Evolutionary conservation across 2,797 vertebrate species (phyloP), one percentile per base, ranked within the genome.

Genomic region (Labroides dimidiatus): DNA sequence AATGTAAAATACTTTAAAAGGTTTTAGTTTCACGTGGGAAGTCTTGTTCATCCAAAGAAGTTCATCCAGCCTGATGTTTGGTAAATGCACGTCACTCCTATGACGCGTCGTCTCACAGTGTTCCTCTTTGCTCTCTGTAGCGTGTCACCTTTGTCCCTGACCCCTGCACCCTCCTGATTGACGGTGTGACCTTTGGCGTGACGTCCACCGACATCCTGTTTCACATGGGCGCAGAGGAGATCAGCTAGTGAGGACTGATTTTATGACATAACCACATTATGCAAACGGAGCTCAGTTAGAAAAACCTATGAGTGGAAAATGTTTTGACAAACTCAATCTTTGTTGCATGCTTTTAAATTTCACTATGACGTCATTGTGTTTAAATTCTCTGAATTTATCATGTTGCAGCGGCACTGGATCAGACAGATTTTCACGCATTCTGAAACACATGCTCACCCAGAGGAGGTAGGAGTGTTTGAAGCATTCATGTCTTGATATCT

Each of bases 191-290:
- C 10, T 75, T 98, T 1, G 97, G 96, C 56, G 47, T 98, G 80
- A 98, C 96, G 0, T 98, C 97, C 75, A 97, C 96, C 0, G 97
- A 99, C 68, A 92, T 99, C 27, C 87, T 99, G 15, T 94, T 99
- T 79, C 95, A 98, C 89, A 95, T 99, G 94, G 94, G 96, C 0
- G 93, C 96, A 0, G 97, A 99, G 82, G 97, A 97, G 91, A 98
- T 98, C 88, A 96, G 95, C 91, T 93, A 95, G 97, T 98, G 85
- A 80, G 44, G 17, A 43, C 19, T 6, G 10, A 1, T 6, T 10
- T 13, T 39, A 14, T 36, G 37, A 13, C 12, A 13, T 33, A 33
- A 33, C 5, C 12, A 39, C 27, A 59, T 23, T 13, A 43, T 24
- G 2, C 37, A 33, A 33, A 1, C 10, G 6, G 16, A 13, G 37